Base-by-base conservation (phyloP, 1,140 invertebrate species). In the Andrena cerasifolii region DNA sequence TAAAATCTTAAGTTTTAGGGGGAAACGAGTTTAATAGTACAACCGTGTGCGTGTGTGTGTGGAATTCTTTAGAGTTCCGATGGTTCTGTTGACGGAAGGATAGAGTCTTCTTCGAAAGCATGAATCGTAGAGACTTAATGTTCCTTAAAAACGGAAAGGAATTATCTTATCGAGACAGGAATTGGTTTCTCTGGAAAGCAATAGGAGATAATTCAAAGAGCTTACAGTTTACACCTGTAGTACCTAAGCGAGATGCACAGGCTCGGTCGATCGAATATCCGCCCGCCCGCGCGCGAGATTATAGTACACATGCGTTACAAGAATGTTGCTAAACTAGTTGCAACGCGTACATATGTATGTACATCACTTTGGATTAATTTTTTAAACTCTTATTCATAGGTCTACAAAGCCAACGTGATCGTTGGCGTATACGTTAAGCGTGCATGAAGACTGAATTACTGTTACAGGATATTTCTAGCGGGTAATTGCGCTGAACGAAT, bases 381-480 rank as follows among this genome's bases (percentile, higher is more conserved):
- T 71, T 71, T 71, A 61, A 70, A 71, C n/a, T 61, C n/a, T 59
- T 33, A 59, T 70, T 51, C 33, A 43, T 77, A 71, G 66, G 68
- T 61, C 49, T 70, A 77, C 26, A 53, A 61, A 5, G 67, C 71
- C 54, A 71, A 61, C 67, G 51, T 58, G 18, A n/a, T 76, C 63
- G 73, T 76, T 76, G 73, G 49, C 62, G 43, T 61, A 51, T 62
- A 71, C 47, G 51, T 71, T 77, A 77, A 70, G 75, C 56, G 67
- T 77, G 75, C 67, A 56, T 71, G 66, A 77, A 77, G 67, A 70
- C 66, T 70, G 66, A 70, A 61, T 71, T 77, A 77, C 31, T 71
- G 67, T 71, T 77, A 77, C 75, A 77, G 75, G 75, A 77, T 70
- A 71, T 62, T 77, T 77, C 67, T 77, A 77, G 75, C 67, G 53